Conservation (phyloP, 1,140 invertebrate genomes). For the Drosophila albomicans region DNA sequence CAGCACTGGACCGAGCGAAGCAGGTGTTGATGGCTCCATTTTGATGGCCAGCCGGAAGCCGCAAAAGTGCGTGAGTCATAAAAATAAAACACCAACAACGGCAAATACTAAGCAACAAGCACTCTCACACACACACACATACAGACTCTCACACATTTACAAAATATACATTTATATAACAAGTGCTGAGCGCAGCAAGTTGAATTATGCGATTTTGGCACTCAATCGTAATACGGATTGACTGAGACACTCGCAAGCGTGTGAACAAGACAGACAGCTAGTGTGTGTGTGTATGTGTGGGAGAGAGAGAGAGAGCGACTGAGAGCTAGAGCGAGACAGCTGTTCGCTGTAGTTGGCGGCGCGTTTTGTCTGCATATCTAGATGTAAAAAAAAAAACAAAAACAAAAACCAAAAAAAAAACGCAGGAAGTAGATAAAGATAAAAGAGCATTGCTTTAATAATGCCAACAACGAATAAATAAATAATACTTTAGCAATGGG, state of each 20-base stretch:
- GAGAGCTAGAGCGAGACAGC: neutral
- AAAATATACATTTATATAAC: constrained; percentile 8
- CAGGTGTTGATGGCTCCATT: constrained; percentile 82
- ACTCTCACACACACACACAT: constrained; percentile 5
- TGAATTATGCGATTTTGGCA: constrained; percentile 80
- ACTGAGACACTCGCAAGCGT: constrained; percentile 4
- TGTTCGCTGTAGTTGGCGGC: neutral
- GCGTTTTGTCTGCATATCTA: neutral
- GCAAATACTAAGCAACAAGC: constrained; percentile 22
- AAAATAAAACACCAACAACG: constrained; percentile 64
- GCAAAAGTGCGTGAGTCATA: constrained; percentile 82
- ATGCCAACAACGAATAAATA: constrained; percentile 10
- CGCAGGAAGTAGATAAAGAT: constrained; percentile 7
- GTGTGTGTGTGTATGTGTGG: neutral
- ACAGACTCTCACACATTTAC: constrained; percentile 4
- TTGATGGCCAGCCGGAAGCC: constrained; percentile 79
- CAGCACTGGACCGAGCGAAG: constrained; percentile 38
- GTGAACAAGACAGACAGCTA: constrained; percentile 20
- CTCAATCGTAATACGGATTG: constrained; percentile 62
- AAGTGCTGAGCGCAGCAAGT: constrained; percentile 60
- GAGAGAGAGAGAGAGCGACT: neutral
- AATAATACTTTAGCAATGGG: constrained; percentile 11
- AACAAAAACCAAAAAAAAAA: too few species aligned
- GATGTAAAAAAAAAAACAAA: neutral
- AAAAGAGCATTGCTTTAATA: constrained; percentile 26